Percentiles rank a stretch among this genome's conserved stretches.
phyloP scores from a whole-genome alignment of 53 echinoderm and acorn worm genomes.

The Paracentrotus lividus region DNA sequence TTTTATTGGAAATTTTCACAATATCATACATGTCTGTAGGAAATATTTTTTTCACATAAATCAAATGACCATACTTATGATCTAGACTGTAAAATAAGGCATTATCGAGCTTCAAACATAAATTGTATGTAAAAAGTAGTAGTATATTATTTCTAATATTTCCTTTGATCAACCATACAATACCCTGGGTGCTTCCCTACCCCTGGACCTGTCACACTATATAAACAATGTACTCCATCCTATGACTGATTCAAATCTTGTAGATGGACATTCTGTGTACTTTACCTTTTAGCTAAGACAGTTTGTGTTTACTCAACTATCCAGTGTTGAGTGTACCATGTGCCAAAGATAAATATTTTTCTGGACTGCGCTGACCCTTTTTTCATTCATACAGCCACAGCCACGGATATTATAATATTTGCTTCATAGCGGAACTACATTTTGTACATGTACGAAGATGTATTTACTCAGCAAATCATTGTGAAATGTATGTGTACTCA shows the following conservation, averaged over 20 bases:
- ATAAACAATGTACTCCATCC: slow-evolving; percentile 54
- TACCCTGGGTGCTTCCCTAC: background rate
- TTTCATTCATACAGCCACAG: background rate
- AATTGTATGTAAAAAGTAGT: background rate
- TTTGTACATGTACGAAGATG: no score
- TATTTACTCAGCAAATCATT: no score
- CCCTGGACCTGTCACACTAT: slow-evolving; percentile 7
- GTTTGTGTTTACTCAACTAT: background rate
- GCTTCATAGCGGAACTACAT: no score
- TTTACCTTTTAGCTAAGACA: slow-evolving; percentile 36
- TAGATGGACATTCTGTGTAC: slow-evolving; percentile 26
- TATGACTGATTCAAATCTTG: slow-evolving; percentile 5
- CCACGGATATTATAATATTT: no score
- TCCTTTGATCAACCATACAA: background rate
- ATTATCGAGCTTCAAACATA: background rate
- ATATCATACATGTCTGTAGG: no score
- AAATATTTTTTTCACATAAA: no score
- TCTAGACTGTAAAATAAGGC: no score
- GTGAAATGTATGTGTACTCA: no score
- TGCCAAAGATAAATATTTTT: slow-evolving; percentile 45
- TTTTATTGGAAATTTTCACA: no score
- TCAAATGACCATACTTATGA: no score
- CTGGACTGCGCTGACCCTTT: slow-evolving; percentile 44
- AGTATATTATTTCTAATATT: background rate
- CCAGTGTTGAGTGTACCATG: slow-evolving; percentile 11